These are phyloP conservation scores for Apis laboriosa DNA, from an alignment of 1,140 invertebrate species.

Conservation along the genomic window DNA sequence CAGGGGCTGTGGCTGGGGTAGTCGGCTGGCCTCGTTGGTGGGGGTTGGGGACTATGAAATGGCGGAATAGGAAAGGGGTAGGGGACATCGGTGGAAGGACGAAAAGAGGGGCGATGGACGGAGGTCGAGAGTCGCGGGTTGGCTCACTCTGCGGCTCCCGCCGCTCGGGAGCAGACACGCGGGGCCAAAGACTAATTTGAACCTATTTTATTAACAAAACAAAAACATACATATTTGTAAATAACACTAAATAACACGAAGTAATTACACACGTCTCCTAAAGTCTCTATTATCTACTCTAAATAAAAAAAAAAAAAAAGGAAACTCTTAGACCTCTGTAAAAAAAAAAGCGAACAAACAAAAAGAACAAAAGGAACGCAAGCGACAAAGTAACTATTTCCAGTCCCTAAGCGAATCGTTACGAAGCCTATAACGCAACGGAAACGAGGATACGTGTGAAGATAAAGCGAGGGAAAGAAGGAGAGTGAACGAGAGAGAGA, in stretches of 20 bases:
- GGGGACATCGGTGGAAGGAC: conserved; percentile 51
- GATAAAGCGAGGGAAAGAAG: conserved; percentile 12
- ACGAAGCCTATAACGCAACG: conserved; percentile 47
- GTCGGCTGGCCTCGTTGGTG: conserved; percentile 53
- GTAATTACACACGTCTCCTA: conserved; percentile 58
- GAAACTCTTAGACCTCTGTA: conserved; percentile 42
- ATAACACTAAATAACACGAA: conserved; percentile 73
- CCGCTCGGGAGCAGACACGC: conserved; percentile 82
- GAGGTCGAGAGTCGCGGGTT: conserved; percentile 73
- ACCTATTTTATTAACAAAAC: conserved; percentile 78
- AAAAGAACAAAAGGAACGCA: conserved; percentile 36
- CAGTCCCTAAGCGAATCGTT: conserved; percentile 51
- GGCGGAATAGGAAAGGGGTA: conserved; percentile 35
- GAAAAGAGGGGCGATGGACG: conserved; percentile 57
- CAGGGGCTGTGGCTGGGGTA: conserved; percentile 64
- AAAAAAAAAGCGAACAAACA: conserved; percentile 19
- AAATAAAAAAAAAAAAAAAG: background rate
- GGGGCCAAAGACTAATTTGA: conserved; percentile 78
- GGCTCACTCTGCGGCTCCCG: conserved; percentile 82
- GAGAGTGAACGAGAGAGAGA: conserved; percentile 26
- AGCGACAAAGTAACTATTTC: conserved; percentile 55
- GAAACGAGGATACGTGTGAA: conserved; percentile 21
- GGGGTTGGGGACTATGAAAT: conserved; percentile 45
- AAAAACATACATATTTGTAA: conserved; percentile 75
- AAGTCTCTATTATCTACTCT: conserved; percentile 57